Evolutionary conservation across 1,140 invertebrate species (phyloP).

Genomic region (Drosophila aff.): DNA sequence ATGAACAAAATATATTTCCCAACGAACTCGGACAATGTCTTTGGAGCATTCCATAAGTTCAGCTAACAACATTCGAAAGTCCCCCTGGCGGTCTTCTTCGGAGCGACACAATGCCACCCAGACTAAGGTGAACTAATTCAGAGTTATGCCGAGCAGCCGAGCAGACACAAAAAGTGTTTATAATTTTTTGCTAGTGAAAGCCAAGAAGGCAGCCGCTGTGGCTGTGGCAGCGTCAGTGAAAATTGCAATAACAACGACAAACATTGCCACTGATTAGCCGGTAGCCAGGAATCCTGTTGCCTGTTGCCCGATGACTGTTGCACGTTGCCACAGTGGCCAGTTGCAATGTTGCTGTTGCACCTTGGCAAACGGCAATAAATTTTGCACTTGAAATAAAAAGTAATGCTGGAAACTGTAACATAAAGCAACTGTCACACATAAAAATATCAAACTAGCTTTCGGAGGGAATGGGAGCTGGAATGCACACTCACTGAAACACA

Average conservation of each 20-base stretch:
- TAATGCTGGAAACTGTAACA: conserved; percentile 80
- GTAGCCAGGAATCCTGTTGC: conserved; percentile 50
- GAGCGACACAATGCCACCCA: conserved; percentile 43
- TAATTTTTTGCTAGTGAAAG: conserved; percentile 73
- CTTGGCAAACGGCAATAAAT: conserved; percentile 82
- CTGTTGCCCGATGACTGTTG: conserved; percentile 46
- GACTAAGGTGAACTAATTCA: conserved; percentile 52
- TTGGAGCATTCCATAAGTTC: conserved; percentile 1
- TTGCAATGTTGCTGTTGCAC: conserved; percentile 57
- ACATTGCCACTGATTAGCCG: conserved; percentile 62
- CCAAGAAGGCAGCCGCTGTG: conserved; percentile 45
- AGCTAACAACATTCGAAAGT: conserved; percentile 10
- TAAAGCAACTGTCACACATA: conserved; percentile 83
- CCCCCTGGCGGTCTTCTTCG: conserved; percentile 1
- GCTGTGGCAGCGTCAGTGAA: conserved; percentile 6
- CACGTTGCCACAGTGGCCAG: conserved; percentile 17
- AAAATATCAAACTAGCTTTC: conserved; percentile 67
- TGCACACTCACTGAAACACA: conserved; percentile 6
- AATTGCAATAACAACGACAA: conserved; percentile 33
- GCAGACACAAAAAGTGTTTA: conserved; percentile 38
- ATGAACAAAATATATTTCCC: conserved; percentile 2
- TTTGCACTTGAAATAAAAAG: conserved; percentile 83
- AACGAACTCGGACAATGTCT: neutral
- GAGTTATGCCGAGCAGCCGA: conserved; percentile 50
- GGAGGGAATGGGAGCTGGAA: conserved; percentile 14